Evolutionary conservation across 1,140 invertebrate genomes (phyloP), one percentile per base, ranked within the genome.

Genomic region (Lepidurus apus): DNA sequence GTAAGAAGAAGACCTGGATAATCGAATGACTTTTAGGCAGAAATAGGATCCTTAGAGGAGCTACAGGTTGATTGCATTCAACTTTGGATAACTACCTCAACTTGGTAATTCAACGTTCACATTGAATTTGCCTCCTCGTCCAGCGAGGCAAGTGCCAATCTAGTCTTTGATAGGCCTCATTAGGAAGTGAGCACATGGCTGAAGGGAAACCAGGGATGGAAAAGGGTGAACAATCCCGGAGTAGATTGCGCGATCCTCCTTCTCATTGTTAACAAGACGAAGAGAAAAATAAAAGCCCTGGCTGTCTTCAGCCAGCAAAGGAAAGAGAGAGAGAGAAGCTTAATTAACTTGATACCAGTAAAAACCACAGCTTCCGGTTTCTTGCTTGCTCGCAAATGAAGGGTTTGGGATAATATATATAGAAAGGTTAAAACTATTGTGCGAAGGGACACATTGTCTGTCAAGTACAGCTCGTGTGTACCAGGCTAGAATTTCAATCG

Each of bases 401-500:
- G 17, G 53, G 13, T 21, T 21, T 8, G 3, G 47, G 17, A 34
- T n/a, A n/a, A n/a, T n/a, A 34, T 34, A 34, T 34, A 34, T 34
- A 34, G 53, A n/a, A 9, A 65, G 53, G 53, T 65, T 9, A 65
- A 65, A 21, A 65, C 53, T 65, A 11, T 65, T 65, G 13, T 65
- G 53, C 53, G 6, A 34, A 65, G n/a, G 53, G 53, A 21, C n/a
- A 65, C 53, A 65, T 65, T 65, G 53, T 65, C 53, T 65, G 13
- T 65, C n/a, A 65, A n/a, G 13, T 34, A 34, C 21, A 13, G 53
- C 53, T 65, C 53, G 7, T 65, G 7, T 65, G 53, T 13, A 65
- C 53, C 53, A 65, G 53, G 53, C 21, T 65, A 65, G n/a, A 65
- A 65, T 65, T 65, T 65, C 53, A 65, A 65, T 65, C 13, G 53